Evolutionary conservation across 2,113 vertebrate genomes (phyloP), one percentile per base, ranked within the genome.

Genomic region (Tragelaphus buxtoni): DNA sequence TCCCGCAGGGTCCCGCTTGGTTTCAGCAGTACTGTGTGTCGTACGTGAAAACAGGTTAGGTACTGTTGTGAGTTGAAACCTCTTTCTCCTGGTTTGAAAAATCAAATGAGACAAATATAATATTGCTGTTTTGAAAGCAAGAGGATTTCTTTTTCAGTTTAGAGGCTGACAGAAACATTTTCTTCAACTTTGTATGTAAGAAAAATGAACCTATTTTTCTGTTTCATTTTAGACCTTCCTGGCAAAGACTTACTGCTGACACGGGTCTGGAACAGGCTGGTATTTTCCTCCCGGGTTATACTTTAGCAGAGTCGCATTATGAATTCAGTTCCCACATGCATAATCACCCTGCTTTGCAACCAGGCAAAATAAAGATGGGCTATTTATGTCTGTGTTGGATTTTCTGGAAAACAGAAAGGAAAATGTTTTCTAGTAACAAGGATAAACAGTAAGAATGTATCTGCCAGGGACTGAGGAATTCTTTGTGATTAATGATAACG

Each of bases 351-450:
- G 53, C 20, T 79, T 82, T 86, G 53, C n/a, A 55, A 47, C 49
- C 24, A 87, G 30, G 8, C 30, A 91, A 35, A 2, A 18, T 53
- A 53, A 51, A 91, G 28, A 47, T 12, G 65, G 30, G 1, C n/a
- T 88, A 30, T 42, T 92, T 90, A n/a, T 32, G 39, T 90, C 72
- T 79, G 11, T 88, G 49, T 35, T 82, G 88, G 26, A 60, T 82
- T 88, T 94, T 94, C 39, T 91, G n/a, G 80, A 81, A 65, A 95
- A 80, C 17, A 61, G 35, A 28, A 90, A 77, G n/a, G 80, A 90
- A 95, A 94, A 28, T 60, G 4, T 79, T 63, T 83, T 88, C 61
- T 92, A 47, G 39, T 81, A 88, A 94, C 60, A 72, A 94, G 60
- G 39, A 58, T 56, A 90, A 92, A 45, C 1, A 58, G n/a, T 74